phyloP scores from a whole-genome alignment of 2,113 vertebrate species.

The Lanius ludovicianus region DNA sequence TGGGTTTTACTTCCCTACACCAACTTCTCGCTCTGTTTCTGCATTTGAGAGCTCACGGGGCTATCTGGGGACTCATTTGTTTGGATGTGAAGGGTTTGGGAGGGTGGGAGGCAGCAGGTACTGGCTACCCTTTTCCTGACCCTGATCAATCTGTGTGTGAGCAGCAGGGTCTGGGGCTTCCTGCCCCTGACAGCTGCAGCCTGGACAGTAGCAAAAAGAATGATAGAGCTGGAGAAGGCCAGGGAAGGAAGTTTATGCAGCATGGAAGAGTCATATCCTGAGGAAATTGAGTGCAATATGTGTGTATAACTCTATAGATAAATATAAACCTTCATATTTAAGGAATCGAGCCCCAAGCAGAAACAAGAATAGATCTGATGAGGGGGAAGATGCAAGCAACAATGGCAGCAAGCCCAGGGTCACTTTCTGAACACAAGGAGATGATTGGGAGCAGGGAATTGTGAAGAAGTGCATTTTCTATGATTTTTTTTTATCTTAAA shows the following conservation, averaged over 20 bases:
- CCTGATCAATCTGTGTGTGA: neutral
- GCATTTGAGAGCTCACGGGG: neutral
- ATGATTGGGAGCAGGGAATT: neutral
- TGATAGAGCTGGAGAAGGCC: slow-evolving; percentile 21
- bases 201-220: slow-evolving; percentile 43
- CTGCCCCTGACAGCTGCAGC: slow-evolving; percentile 46
- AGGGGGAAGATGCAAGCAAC: neutral
- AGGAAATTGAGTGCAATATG: slow-evolving; percentile 24
- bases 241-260: slow-evolving; percentile 59
- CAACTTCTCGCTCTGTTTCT: neutral
- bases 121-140: slow-evolving; percentile 6
- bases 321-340: slow-evolving; percentile 57
- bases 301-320: slow-evolving; percentile 44
- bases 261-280: slow-evolving; percentile 41
- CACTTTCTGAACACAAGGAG: neutral
- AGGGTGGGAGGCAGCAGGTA: neutral
- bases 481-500: neutral
- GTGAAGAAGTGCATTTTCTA: neutral
- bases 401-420: slow-evolving; percentile 4
- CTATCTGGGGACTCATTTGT: neutral
- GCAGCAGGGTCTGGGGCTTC: slow-evolving; percentile 14
- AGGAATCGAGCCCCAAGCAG: neutral
- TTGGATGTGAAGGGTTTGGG: neutral
- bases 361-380: neutral
- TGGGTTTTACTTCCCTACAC: neutral